phyloP scores from a whole-genome alignment of 2,888 invertebrate species.

The Eumerus sabulonum region DNA sequence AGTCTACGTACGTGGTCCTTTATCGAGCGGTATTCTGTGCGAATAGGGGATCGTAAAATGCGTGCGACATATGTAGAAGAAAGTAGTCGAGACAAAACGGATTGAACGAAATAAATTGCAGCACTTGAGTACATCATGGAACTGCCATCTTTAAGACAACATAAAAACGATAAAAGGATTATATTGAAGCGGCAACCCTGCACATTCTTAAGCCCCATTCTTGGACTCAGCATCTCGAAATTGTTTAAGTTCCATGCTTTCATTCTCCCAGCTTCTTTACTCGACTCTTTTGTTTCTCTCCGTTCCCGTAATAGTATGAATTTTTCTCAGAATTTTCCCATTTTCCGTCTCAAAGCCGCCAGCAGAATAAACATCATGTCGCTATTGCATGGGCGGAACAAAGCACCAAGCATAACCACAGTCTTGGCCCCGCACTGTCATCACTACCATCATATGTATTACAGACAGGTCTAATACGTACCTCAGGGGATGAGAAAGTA shows the following conservation, averaged over 20 bases:
- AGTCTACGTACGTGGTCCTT: conserved; percentile 17
- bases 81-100: no score
- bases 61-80: no score
- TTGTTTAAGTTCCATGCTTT: conserved; percentile 31
- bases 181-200: conserved; percentile 33
- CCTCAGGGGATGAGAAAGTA: conserved; percentile 58
- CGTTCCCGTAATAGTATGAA: conserved; percentile 42
- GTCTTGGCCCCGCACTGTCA: conserved; percentile 8
- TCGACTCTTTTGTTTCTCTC: conserved; percentile 9
- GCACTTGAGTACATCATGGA: not conserved
- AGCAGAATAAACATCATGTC: conserved; percentile 61
- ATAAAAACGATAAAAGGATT: not conserved
- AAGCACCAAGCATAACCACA: conserved; percentile 38
- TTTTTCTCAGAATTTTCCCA: conserved; percentile 62
- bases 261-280: not conserved
- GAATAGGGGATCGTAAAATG: conserved; percentile 6
- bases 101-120: no score
- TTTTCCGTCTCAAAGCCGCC: conserved; percentile 58
- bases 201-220: no score
- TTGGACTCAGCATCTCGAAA: not conserved
- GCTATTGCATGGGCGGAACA: conserved; percentile 5
- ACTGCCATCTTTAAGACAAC: no score
- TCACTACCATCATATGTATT: conserved; percentile 9
- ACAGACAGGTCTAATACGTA: conserved; percentile 9
- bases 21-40: conserved; percentile 24